These are phyloP conservation scores for Gymnopithys bicolor DNA, from an alignment of 2,797 vertebrate species.

Conservation along the genomic window DNA sequence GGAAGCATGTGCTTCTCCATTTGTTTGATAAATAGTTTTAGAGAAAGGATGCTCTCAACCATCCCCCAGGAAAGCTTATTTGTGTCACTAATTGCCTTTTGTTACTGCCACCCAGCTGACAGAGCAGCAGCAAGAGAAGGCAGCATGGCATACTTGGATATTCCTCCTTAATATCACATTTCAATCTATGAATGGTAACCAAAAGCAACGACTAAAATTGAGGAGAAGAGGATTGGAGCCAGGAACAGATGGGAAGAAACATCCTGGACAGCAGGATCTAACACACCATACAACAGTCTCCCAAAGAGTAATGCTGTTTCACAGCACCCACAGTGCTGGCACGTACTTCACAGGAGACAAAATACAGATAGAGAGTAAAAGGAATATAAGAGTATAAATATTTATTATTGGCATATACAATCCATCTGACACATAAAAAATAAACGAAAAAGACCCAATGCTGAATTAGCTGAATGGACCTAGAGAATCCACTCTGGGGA, in stretches of 20 bases:
- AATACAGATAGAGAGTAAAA: conserved; percentile 29
- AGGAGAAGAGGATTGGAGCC: conserved; percentile 17
- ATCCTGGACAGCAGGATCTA: conserved; percentile 50
- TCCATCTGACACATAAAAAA: neutral
- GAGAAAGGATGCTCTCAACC: neutral
- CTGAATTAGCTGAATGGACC: neutral
- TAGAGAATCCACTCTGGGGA: neutral
- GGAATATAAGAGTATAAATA: conserved; percentile 40
- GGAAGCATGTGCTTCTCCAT: neutral
- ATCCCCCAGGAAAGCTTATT: conserved; percentile 11
- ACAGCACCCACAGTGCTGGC: conserved; percentile 37
- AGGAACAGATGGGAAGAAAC: conserved; percentile 59
- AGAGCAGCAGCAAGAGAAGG: neutral
- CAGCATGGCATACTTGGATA: neutral
- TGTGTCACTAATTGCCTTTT: neutral
- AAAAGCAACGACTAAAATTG: neutral
- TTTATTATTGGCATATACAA: conserved; percentile 31
- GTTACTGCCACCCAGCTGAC: neutral
- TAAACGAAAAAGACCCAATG: neutral
- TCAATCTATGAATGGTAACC: conserved; percentile 1
- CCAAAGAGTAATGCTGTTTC: neutral
- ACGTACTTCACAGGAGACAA: neutral
- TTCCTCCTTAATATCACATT: neutral
- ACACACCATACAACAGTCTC: neutral
- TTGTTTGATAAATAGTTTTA: neutral